These are phyloP conservation scores for Drosophila neocordata DNA, from an alignment of 1,140 invertebrate species.

Conservation along the genomic window DNA sequence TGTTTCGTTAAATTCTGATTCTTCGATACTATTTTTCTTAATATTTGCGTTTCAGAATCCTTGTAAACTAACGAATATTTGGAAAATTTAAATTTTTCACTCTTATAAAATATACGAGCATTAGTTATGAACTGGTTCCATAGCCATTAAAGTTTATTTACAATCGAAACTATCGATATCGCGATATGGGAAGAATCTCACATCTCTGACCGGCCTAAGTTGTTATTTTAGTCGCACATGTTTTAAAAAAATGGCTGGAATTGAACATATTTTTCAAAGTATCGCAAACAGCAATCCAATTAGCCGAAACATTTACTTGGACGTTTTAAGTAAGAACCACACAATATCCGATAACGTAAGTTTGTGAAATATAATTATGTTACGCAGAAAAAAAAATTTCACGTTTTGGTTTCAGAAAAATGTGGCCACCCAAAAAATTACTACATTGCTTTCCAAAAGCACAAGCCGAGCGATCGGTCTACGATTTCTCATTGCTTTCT, in stretches of 20 bases:
- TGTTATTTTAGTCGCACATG: slow-evolving; percentile 6
- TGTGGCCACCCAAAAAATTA: slow-evolving; percentile 1
- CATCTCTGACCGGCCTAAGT: neutral
- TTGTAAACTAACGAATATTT: no score
- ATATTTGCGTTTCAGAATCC: no score
- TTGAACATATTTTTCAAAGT: slow-evolving; percentile 1
- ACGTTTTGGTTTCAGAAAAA: neutral
- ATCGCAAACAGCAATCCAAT: slow-evolving; percentile 5
- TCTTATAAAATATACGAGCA: no score
- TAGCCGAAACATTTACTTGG: neutral
- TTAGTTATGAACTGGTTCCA: neutral
- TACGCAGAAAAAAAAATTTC: neutral
- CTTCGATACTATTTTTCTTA: no score
- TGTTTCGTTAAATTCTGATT: neutral
- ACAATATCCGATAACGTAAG: neutral
- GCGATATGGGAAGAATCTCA: neutral
- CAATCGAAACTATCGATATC: neutral
- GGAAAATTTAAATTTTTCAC: no score
- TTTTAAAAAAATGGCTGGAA: slow-evolving; percentile 8
- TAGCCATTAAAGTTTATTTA: neutral
- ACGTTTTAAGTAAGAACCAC: neutral
- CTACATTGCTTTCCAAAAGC: slow-evolving; percentile 21
- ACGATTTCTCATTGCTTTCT: slow-evolving; percentile 32
- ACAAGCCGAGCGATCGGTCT: slow-evolving; percentile 32
- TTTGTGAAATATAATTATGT: neutral